Base-by-base conservation (phyloP, 30 jellyfish, hydroid and myxozoan species). In the Hydractinia echinata region DNA sequence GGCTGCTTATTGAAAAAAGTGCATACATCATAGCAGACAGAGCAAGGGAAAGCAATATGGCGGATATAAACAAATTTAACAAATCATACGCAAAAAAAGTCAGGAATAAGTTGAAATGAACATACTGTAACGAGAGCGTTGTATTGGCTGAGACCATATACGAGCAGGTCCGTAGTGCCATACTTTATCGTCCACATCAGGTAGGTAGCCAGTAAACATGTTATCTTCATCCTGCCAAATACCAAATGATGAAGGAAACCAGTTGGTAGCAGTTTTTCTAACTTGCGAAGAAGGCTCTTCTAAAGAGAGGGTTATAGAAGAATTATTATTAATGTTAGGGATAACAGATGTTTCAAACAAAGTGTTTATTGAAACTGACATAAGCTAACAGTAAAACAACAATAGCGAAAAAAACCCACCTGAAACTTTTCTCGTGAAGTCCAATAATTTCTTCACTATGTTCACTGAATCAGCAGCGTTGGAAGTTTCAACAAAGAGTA, bases 91-190 rank as follows among this genome's bases (percentile, higher is more conserved):
- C 19, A 72, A 72, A 8, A 72, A 44, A 72, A 1, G 48, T 13
- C 76, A 8, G 8, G 4, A 55, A 79, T n/a, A 55, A 1, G 44
- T 10, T 54, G 58, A 20, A 58, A 58, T 6, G 20, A 11, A n/a
- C 82, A 73, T 60, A 90, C 97, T 87, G 60, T 90, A 90, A 10
- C 76, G 68, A 8, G 89, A 21, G 11, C 89, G 67, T 39, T 76
- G 89, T 9, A 90, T 84, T 5, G 97, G 95, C 79, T 48, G 76
- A 21, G 93, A 68, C 95, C 95, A 90, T 6, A 90, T 74, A 16
- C 95, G 54, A 18, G 97, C 89, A 6, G 97, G 96, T 44, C 97
- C 97, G 71, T 78, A 90, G 58, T 90, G 97, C 93, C 93, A 90
- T 14, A 79, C 88, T 5, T 79, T 87, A 70, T 90, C 95, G 11